phyloP scores from a whole-genome alignment of 2,797 vertebrate species.

The Melanotaenia boesemani region DNA sequence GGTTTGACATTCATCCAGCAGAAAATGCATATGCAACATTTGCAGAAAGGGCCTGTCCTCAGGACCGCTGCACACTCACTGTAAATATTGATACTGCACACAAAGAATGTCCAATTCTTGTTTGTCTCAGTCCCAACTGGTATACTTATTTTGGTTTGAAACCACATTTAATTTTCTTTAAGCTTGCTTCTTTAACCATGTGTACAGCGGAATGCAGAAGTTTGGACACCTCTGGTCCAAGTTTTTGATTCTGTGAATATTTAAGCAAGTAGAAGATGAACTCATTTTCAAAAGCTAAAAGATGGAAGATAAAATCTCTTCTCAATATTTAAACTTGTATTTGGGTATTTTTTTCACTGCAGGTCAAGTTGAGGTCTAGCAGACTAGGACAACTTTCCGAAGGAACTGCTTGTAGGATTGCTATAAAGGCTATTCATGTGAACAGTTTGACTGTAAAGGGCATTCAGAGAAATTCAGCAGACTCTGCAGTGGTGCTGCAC shows the following conservation, averaged over 20 bases:
- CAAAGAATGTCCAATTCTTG: not conserved
- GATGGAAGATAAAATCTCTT: not conserved
- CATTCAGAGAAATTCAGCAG: not conserved
- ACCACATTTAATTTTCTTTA: not conserved
- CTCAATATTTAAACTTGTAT: not conserved
- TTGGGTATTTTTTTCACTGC: not conserved
- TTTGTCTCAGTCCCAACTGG: constrained; percentile 1
- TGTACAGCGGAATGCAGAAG: not conserved
- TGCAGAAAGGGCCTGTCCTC: constrained; percentile 38
- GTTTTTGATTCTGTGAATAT: not conserved
- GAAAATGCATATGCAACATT: constrained; percentile 13
- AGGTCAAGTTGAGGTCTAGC: not conserved
- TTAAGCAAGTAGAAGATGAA: not conserved
- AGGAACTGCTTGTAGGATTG: not conserved
- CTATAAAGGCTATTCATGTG: not conserved
- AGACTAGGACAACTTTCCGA: not conserved
- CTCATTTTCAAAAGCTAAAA: not conserved
- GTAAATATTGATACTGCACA: constrained; percentile 23
- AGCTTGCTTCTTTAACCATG: not conserved
- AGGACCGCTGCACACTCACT: constrained; percentile 9
- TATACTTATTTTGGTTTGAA: not conserved
- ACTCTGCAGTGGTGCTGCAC: not conserved
- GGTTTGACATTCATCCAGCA: constrained; percentile 14
- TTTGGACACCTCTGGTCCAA: not conserved
- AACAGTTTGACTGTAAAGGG: not conserved